phyloP scores from a whole-genome alignment of 1,140 invertebrate species.

The Berghia stephanieae region DNA sequence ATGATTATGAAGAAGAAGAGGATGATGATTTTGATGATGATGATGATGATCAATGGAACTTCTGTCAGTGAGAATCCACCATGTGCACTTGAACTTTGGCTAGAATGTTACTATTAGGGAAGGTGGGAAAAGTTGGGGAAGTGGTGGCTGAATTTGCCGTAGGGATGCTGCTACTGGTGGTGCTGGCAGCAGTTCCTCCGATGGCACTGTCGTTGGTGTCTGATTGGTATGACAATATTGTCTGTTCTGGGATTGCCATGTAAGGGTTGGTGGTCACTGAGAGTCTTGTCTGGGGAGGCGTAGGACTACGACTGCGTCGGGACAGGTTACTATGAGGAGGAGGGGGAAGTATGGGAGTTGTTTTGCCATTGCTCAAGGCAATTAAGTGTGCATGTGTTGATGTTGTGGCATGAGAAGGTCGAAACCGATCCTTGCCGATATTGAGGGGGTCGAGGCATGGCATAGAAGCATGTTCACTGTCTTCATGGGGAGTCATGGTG shows the following conservation, averaged over 20 bases:
- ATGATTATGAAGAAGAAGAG: not conserved
- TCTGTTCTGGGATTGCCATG: slow-evolving; percentile 60
- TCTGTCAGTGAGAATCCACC: slow-evolving; percentile 66
- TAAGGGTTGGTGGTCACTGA: slow-evolving; percentile 42
- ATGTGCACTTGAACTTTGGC: slow-evolving; percentile 88
- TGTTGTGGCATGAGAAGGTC: slow-evolving; percentile 46
- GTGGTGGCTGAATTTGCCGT: too few species aligned
- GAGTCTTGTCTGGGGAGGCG: slow-evolving; percentile 57
- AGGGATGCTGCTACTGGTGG: too few species aligned
- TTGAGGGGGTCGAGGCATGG: slow-evolving; percentile 73
- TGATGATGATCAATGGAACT: not conserved
- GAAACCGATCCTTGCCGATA: slow-evolving; percentile 66
- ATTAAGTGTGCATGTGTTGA: too few species aligned
- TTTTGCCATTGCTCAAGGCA: slow-evolving; percentile 40
- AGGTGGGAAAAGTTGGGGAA: too few species aligned
- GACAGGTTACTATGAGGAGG: slow-evolving; percentile 50
- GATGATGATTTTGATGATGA: not conserved
- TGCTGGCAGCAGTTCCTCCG: too few species aligned
- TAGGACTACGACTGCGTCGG: slow-evolving; percentile 57
- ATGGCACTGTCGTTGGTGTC: too few species aligned
- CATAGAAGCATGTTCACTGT: slow-evolving; percentile 69
- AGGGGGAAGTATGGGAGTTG: slow-evolving; percentile 55
- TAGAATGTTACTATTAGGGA: slow-evolving; percentile 81
- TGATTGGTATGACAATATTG: too few species aligned
- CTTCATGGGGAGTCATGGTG: slow-evolving; percentile 92